Evolutionary conservation across 2,888 invertebrate species (phyloP).

Genomic region (Athetis lepigone): DNA sequence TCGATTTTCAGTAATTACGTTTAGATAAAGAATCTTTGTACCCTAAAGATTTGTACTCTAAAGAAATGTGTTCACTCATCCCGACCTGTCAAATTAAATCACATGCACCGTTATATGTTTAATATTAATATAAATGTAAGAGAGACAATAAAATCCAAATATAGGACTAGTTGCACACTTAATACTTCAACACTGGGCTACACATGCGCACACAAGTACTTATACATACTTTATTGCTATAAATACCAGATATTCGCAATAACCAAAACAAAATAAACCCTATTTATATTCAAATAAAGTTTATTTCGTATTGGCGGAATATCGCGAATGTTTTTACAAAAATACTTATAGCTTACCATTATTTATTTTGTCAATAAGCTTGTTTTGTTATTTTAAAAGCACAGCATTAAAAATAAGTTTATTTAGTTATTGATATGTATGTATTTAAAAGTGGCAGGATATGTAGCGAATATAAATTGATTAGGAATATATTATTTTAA

Average conservation of each 20-base stretch:
- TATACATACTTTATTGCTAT: slow-evolving; percentile 15
- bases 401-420: slow-evolving; percentile 2
- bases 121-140: slow-evolving; percentile 31
- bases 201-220: slow-evolving; percentile 43
- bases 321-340: background rate
- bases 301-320: background rate
- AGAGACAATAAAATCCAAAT: slow-evolving; percentile 43
- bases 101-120: slow-evolving; percentile 55
- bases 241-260: background rate
- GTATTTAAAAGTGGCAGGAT: slow-evolving; percentile 7
- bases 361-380: slow-evolving; percentile 44
- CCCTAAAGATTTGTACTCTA: background rate
- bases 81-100: slow-evolving; percentile 38
- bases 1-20: too few relatives aligned
- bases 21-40: too few relatives aligned
- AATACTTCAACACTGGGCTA: slow-evolving; percentile 40
- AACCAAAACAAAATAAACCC: slow-evolving; percentile 3
- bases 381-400: slow-evolving; percentile 26
- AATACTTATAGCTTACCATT: background rate
- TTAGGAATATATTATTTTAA: background rate
- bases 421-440: slow-evolving; percentile 3
- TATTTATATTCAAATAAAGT: background rate
- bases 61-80: slow-evolving; percentile 30
- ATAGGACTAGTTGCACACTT: slow-evolving; percentile 63
- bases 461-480: background rate